These are phyloP conservation scores for Lutra lutra DNA, from an alignment of 2,797 vertebrate genomes.

Conservation along the genomic window DNA sequence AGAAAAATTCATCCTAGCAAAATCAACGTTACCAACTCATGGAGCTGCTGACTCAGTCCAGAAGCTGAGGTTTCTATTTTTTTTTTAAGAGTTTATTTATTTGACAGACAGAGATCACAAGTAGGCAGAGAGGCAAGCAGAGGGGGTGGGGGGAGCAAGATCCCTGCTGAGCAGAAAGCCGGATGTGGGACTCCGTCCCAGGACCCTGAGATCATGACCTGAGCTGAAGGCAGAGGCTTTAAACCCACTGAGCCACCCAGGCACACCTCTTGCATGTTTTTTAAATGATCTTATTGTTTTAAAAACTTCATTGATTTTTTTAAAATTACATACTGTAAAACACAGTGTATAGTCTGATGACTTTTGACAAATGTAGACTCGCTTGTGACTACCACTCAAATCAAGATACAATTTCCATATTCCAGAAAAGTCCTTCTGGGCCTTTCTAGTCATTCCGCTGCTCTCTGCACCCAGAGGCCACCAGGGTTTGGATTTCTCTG, in stretches of 20 bases:
- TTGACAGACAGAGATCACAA: no score
- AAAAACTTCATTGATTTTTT: background rate
- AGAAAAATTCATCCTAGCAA: conserved; percentile 10
- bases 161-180: no score
- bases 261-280: background rate
- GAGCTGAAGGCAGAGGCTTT: no score
- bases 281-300: background rate
- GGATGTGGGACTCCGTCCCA: no score
- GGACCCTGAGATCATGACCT: no score
- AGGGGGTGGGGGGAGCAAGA: no score
- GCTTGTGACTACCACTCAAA: background rate
- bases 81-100: no score
- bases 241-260: no score
- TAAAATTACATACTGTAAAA: background rate
- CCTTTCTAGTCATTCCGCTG: background rate
- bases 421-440: background rate
- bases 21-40: background rate
- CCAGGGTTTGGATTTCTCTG: background rate
- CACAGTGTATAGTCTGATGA: background rate
- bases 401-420: background rate
- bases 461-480: background rate
- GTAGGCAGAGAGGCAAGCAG: no score
- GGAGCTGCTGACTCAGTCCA: background rate
- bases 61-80: background rate
- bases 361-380: background rate